A percentile compares a stretch with the other conserved stretches of the same genome.
phyloP scores from a whole-genome alignment of 2,113 vertebrate genomes.

The Meriones unguiculatus region DNA sequence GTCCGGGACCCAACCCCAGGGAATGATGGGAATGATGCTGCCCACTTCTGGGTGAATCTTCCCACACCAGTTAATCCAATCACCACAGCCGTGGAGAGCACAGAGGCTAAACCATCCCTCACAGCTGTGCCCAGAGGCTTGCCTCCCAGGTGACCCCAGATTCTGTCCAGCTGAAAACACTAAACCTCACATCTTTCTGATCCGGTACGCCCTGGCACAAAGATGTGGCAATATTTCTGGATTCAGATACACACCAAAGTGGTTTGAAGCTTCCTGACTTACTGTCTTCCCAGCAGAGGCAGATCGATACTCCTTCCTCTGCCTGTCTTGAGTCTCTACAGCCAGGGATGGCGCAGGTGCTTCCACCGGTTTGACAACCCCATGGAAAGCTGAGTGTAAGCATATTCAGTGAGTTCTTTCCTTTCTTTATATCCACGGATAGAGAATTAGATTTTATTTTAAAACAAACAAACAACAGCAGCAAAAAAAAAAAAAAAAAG shows the following conservation, averaged over 20 bases:
- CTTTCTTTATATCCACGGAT: neutral
- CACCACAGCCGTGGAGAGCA: neutral
- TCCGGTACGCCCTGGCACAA: neutral
- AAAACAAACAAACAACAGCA: too few species aligned
- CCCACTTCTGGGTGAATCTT: neutral
- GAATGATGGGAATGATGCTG: neutral
- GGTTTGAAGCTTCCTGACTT: neutral
- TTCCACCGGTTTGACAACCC: neutral
- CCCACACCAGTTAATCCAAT: neutral
- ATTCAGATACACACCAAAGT: neutral
- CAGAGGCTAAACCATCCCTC: neutral
- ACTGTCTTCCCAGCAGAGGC: neutral
- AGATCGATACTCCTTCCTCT: neutral
- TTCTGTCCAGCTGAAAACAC: neutral
- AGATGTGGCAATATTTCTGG: neutral
- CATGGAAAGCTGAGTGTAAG: neutral
- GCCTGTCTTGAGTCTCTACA: neutral
- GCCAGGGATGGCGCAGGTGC: rapidly evolving
- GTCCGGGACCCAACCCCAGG: neutral
- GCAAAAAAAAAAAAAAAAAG: neutral
- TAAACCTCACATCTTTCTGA: neutral
- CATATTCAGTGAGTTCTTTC: neutral
- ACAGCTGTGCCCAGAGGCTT: neutral
- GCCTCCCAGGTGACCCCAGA: neutral
- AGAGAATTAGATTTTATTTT: too few species aligned